Evolutionary conservation across 2,797 vertebrate genomes (phyloP).

Genomic region (Brotula barbata): DNA sequence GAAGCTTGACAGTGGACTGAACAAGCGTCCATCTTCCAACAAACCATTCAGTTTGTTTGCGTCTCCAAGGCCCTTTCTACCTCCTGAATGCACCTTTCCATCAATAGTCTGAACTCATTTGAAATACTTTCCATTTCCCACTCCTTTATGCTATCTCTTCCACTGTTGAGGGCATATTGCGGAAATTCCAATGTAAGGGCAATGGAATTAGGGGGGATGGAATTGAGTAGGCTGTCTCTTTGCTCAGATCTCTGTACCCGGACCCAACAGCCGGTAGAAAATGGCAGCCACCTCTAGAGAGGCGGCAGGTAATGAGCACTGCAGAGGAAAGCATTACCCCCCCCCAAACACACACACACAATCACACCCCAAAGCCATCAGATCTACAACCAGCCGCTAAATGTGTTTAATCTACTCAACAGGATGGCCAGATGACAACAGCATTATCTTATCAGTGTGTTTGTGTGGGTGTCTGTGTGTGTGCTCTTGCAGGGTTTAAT

Average conservation of each 20-base stretch:
- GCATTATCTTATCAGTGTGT: constrained; percentile 51
- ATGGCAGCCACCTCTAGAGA: neutral
- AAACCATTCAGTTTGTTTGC: neutral
- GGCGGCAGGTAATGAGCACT: constrained; percentile 15
- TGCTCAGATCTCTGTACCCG: constrained; percentile 27
- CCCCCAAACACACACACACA: too few relatives aligned
- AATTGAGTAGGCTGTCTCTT: constrained; percentile 52
- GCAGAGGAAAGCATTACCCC: constrained; percentile 15
- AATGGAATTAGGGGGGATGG: constrained; percentile 60
- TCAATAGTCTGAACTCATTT: constrained; percentile 32
- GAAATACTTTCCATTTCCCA: constrained; percentile 22
- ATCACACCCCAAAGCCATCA: constrained; percentile 12
- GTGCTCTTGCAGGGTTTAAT: constrained; percentile 27
- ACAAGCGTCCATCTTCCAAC: constrained; percentile 13
- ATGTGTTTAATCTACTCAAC: constrained; percentile 60
- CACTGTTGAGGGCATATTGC: constrained; percentile 28
- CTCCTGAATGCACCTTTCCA: constrained; percentile 16
- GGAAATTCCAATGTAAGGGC: constrained; percentile 47
- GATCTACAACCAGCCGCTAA: constrained; percentile 16
- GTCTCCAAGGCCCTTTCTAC: neutral
- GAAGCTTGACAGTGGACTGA: neutral
- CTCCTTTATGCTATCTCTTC: constrained; percentile 22
- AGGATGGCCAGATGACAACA: constrained; percentile 52
- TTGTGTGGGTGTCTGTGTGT: constrained; percentile 1
- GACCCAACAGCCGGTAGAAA: constrained; percentile 14